phyloP scores from a whole-genome alignment of 2,888 invertebrate species.

The Protonemura montana region DNA sequence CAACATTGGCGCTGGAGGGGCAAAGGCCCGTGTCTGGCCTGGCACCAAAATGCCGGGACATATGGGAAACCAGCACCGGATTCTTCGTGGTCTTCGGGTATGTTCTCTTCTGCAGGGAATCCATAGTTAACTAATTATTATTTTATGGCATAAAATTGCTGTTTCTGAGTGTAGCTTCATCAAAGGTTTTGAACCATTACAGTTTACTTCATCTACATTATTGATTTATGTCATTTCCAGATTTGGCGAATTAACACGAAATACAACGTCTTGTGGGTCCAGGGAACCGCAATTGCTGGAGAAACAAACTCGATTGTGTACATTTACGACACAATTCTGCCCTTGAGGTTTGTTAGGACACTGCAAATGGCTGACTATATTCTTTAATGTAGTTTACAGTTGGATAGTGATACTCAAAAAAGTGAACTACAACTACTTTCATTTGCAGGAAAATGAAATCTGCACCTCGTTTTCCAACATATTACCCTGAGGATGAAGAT shows the following conservation, averaged over 20 bases:
- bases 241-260: slow-evolving; percentile 93
- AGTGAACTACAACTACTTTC: slow-evolving; percentile 39
- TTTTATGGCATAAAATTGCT: too few species aligned
- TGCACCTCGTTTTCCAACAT: slow-evolving; percentile 80
- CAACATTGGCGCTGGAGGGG: slow-evolving; percentile 87
- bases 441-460: slow-evolving; percentile 52
- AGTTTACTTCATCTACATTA: slow-evolving; percentile 24
- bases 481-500: slow-evolving; percentile 68
- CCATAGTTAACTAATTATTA: slow-evolving; percentile 8
- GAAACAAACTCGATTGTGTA: slow-evolving; percentile 79
- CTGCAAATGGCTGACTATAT: background rate
- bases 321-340: slow-evolving; percentile 81
- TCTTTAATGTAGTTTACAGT: too few species aligned
- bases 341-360: slow-evolving; percentile 62
- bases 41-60: slow-evolving; percentile 97
- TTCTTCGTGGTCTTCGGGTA: slow-evolving; percentile 65
- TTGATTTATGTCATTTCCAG: too few species aligned
- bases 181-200: slow-evolving; percentile 34
- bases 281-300: slow-evolving; percentile 84
- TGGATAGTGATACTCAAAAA: too few species aligned
- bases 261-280: slow-evolving; percentile 89
- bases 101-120: slow-evolving; percentile 41
- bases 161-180: too few species aligned
- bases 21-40: slow-evolving; percentile 87
- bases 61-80: slow-evolving; percentile 81